These are phyloP conservation scores for Agonopterix heracliana DNA, from an alignment of 2,888 invertebrate genomes.

Conservation along the genomic window DNA sequence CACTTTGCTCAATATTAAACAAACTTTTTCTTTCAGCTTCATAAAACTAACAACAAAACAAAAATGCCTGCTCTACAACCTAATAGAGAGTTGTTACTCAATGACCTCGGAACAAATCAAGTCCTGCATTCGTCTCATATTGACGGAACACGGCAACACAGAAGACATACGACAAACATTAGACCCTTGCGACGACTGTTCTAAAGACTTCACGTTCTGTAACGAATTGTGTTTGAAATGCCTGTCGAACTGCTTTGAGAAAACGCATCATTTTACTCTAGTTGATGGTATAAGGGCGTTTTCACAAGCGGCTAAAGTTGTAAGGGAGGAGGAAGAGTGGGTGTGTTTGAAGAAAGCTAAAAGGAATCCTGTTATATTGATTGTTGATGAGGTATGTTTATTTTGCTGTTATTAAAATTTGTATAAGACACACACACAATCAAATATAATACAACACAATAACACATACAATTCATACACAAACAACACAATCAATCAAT, in stretches of 20 bases:
- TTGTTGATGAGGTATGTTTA: slow-evolving; percentile 79
- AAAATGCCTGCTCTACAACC: slow-evolving; percentile 54
- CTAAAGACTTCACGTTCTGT: slow-evolving; percentile 37
- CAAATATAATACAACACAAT: background rate
- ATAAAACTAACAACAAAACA: slow-evolving; percentile 52
- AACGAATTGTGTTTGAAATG: slow-evolving; percentile 56
- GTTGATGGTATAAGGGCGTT: slow-evolving; percentile 61
- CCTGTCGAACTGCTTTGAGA: slow-evolving; percentile 48
- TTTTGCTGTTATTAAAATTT: background rate
- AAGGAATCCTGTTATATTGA: slow-evolving; percentile 78
- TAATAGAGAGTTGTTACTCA: slow-evolving; percentile 45
- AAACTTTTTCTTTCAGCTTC: slow-evolving; percentile 35
- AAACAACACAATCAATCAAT: too few species aligned
- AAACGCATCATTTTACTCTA: slow-evolving; percentile 46
- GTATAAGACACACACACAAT: too few species aligned
- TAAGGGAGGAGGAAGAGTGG: slow-evolving; percentile 56
- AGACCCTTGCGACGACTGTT: slow-evolving; percentile 39
- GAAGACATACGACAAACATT: slow-evolving; percentile 37
- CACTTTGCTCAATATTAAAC: too few species aligned
- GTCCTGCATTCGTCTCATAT: slow-evolving; percentile 50
- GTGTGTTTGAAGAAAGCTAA: slow-evolving; percentile 53
- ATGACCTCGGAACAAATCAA: slow-evolving; percentile 51
- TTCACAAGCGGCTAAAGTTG: slow-evolving; percentile 44
- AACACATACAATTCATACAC: background rate
- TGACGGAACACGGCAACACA: slow-evolving; percentile 53